Evolutionary conservation across 2,113 vertebrate species (phyloP).

Genomic region (Leptodactylus fuscus): DNA sequence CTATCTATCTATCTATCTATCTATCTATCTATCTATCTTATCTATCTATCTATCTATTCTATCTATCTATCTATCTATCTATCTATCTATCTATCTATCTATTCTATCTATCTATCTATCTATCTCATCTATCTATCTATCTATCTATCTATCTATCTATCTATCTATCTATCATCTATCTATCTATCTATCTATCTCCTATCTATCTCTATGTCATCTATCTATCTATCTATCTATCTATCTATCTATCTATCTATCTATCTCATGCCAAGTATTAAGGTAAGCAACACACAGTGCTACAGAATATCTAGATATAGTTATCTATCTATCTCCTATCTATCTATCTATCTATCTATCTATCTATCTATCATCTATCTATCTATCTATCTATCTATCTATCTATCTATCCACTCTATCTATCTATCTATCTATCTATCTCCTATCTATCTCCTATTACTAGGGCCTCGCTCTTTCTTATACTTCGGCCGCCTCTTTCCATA

Average conservation of each 20-base stretch:
- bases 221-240: constrained; percentile 13
- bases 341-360: constrained; percentile 8
- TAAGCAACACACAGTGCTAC: too few relatives aligned
- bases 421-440: constrained; percentile 9
- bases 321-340: background rate
- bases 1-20: constrained; percentile 13
- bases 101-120: background rate
- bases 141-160: background rate
- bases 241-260: constrained; percentile 1
- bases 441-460: background rate
- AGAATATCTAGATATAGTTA: background rate
- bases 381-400: background rate
- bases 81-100: background rate
- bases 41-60: constrained; percentile 9
- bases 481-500: background rate
- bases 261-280: too few relatives aligned
- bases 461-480: too few relatives aligned
- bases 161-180: background rate
- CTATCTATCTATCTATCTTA: constrained; percentile 3
- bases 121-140: constrained; percentile 5
- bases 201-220: background rate
- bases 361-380: constrained; percentile 6
- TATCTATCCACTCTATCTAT: background rate
- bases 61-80: constrained; percentile 4
- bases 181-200: background rate